These are phyloP conservation scores for Eristalis intricaria DNA, from an alignment of 2,888 invertebrate genomes.

Conservation along the genomic window DNA sequence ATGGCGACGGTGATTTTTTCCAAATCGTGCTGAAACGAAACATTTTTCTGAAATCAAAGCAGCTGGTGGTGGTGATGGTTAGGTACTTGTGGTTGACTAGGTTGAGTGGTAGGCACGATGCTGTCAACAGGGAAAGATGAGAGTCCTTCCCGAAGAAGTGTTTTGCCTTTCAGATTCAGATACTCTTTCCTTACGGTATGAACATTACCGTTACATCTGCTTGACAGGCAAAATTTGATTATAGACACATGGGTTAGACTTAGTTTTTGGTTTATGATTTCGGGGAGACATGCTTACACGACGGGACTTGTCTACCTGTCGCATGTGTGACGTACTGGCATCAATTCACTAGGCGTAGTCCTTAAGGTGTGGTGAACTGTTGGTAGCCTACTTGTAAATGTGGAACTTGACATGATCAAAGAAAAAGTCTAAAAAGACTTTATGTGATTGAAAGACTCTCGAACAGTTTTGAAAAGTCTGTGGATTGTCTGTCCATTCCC, in stretches of 20 bases:
- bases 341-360: too few relatives aligned
- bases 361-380: too few relatives aligned
- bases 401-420: background rate
- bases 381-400: too few relatives aligned
- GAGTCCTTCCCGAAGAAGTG: constrained; percentile 17
- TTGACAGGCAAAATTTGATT: background rate
- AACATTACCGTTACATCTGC: background rate
- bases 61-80: constrained; percentile 52
- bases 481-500: background rate
- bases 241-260: background rate
- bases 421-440: background rate
- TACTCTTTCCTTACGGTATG: background rate
- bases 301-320: too few relatives aligned
- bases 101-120: constrained; percentile 42
- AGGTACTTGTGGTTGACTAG: constrained; percentile 14
- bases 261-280: too few relatives aligned
- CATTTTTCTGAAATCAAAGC: constrained; percentile 42
- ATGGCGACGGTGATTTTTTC: constrained; percentile 7
- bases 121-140: background rate
- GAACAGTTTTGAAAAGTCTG: too few relatives aligned
- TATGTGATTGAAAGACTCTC: background rate
- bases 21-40: constrained; percentile 61
- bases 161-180: background rate
- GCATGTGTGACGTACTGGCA: too few relatives aligned
- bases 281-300: background rate